A percentile compares a stretch with the other conserved stretches of the same genome.
Evolutionary conservation across 92 coral and sea anemone species (phyloP).

Genomic region (Scolanthus callimorphus): DNA sequence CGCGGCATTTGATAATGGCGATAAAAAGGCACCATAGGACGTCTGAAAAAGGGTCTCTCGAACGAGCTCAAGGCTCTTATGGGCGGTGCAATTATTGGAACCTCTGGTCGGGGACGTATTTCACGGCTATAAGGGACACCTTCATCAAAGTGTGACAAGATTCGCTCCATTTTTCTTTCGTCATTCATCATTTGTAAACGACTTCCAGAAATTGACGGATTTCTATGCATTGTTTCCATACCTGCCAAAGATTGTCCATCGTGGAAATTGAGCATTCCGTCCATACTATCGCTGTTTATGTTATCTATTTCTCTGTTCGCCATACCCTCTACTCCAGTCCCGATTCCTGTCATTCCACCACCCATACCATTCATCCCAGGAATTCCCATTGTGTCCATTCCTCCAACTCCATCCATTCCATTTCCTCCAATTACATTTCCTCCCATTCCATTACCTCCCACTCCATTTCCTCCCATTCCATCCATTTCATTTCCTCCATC

Average conservation of each 20-base stretch:
- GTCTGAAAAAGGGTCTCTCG: not conserved
- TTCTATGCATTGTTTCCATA: too few relatives aligned
- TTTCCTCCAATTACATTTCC: not conserved
- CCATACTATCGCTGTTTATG: too few relatives aligned
- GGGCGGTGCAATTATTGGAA: not conserved
- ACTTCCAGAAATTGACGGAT: too few relatives aligned
- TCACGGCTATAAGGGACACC: too few relatives aligned
- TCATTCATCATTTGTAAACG: too few relatives aligned
- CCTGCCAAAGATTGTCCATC: too few relatives aligned
- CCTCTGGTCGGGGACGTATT: not conserved
- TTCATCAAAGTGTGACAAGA: too few relatives aligned
- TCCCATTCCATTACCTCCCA: not conserved
- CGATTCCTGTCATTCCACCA: not conserved
- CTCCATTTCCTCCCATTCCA: not conserved
- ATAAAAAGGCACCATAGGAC: not conserved
- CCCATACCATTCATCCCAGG: not conserved
- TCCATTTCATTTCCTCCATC: constrained; percentile 1
- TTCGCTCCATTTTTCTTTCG: too few relatives aligned
- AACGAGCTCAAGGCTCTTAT: not conserved
- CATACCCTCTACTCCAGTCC: too few relatives aligned
- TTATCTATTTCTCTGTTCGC: too few relatives aligned
- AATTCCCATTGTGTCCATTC: not conserved
- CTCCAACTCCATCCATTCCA: not conserved
- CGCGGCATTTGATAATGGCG: not conserved
- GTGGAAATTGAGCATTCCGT: too few relatives aligned